Percentiles rank a stretch among this genome's conserved stretches.
These are phyloP conservation scores for Danio tinwini DNA, from an alignment of 2,797 vertebrate genomes.

Conservation along the genomic window DNA sequence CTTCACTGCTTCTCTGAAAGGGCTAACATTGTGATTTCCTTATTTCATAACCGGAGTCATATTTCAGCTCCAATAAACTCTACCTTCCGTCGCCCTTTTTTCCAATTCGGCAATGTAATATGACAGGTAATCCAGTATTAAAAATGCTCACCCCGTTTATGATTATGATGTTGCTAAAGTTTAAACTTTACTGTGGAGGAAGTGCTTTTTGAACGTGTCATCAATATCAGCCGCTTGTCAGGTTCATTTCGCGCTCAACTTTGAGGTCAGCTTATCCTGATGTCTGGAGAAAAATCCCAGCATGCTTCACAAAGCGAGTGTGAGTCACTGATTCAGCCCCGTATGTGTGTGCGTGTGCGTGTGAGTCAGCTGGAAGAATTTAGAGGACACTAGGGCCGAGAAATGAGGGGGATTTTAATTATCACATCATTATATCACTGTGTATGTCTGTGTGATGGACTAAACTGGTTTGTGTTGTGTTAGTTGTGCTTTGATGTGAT, in stretches of 20 bases:
- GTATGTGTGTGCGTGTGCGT: slow-evolving; percentile 29
- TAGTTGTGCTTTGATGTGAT: slow-evolving; percentile 30
- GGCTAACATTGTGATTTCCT: slow-evolving; percentile 11
- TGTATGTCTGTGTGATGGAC: slow-evolving; percentile 39
- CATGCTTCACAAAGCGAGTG: slow-evolving; percentile 27
- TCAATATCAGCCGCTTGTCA: slow-evolving; percentile 13
- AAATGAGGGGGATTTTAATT: slow-evolving; percentile 63
- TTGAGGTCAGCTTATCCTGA: slow-evolving; percentile 28
- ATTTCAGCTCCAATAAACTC: slow-evolving; percentile 20
- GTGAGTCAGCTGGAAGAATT: slow-evolving; percentile 54
- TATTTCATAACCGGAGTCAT: slow-evolving; percentile 26
- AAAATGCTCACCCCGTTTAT: slow-evolving; percentile 28
- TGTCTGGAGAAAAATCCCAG: slow-evolving; percentile 22
- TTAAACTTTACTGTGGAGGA: slow-evolving; percentile 16
- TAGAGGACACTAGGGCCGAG: slow-evolving; percentile 52
- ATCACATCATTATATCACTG: slow-evolving; percentile 58
- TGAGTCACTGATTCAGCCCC: slow-evolving; percentile 31
- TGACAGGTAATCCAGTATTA: slow-evolving; percentile 34
- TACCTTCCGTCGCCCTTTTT: neutral
- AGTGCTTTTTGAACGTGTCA: slow-evolving; percentile 5
- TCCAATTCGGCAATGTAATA: slow-evolving; percentile 20
- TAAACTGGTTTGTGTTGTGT: slow-evolving; percentile 41
- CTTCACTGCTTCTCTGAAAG: slow-evolving; percentile 15
- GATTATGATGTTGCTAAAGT: slow-evolving; percentile 19
- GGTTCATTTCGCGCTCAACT: slow-evolving; percentile 20